A percentile compares a stretch with the other conserved stretches of the same genome.
Conservation (phyloP, 2,888 invertebrate species). For the Aromia moschata region DNA sequence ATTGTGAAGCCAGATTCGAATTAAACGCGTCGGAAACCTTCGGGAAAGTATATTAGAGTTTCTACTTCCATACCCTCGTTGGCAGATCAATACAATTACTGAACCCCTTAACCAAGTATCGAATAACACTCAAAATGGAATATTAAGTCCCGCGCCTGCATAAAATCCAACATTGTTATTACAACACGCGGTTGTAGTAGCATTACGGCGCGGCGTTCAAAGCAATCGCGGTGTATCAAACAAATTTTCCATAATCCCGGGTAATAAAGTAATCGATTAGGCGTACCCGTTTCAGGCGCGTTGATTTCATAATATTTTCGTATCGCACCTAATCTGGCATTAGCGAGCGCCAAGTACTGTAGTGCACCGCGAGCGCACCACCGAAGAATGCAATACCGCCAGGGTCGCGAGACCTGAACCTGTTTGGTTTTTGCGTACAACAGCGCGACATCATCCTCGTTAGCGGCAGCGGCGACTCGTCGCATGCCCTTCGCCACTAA, state of each 20-base stretch:
- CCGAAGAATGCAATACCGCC: constrained; percentile 26
- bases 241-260: constrained; percentile 19
- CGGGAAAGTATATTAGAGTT: too few relatives aligned
- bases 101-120: too few relatives aligned
- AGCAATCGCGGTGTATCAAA: constrained; percentile 3
- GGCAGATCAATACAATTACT: too few relatives aligned
- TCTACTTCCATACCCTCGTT: too few relatives aligned
- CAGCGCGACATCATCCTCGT: constrained; percentile 29
- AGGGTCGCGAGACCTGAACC: constrained; percentile 35
- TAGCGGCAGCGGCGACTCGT: constrained; percentile 24
- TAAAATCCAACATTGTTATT: too few relatives aligned
- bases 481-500: too few relatives aligned
- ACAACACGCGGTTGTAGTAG: too few relatives aligned
- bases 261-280: constrained; percentile 14
- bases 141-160: too few relatives aligned
- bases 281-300: constrained; percentile 15
- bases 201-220: too few relatives aligned
- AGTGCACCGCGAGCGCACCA: constrained; percentile 25
- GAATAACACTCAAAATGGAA: too few relatives aligned
- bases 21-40: too few relatives aligned
- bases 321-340: constrained; percentile 28
- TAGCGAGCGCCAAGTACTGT: constrained; percentile 27
- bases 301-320: constrained; percentile 30
- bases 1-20: too few relatives aligned
- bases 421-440: constrained; percentile 35